These are phyloP conservation scores for Melanerpes formicivorus DNA, from an alignment of 2,113 vertebrate species.

Conservation along the genomic window DNA sequence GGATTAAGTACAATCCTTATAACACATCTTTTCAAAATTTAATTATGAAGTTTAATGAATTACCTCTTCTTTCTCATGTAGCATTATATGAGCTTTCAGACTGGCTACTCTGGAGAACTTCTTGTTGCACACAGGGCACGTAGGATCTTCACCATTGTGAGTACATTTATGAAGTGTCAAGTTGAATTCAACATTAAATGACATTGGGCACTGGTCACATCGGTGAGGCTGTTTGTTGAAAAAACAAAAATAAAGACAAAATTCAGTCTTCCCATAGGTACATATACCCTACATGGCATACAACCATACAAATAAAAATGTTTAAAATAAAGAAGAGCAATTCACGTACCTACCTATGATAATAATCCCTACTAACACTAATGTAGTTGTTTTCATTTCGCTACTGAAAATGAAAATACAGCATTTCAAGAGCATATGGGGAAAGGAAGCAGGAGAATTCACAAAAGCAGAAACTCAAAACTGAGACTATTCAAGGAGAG, in stretches of 20 bases:
- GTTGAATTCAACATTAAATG: constrained; percentile 98
- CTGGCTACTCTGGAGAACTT: constrained; percentile 95
- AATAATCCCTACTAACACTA: not conserved
- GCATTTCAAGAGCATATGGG: not conserved
- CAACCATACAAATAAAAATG: not conserved
- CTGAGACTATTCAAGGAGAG: fast-evolving
- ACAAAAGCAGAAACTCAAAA: not conserved
- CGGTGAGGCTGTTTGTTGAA: constrained; percentile 88
- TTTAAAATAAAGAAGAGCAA: not conserved
- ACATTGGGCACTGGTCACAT: constrained; percentile 93
- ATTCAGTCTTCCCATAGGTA: not conserved
- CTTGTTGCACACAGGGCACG: constrained; percentile 93
- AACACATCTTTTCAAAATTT: not conserved
- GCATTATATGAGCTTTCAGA: constrained; percentile 96
- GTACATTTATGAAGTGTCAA: constrained; percentile 95
- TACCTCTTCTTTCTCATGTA: constrained; percentile 98
- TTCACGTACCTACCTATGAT: not conserved
- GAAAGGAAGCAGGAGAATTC: not conserved
- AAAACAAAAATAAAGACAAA: constrained; percentile 46
- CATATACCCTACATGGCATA: not conserved
- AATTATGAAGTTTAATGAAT: not conserved
- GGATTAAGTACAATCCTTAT: not conserved
- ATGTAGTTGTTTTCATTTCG: not conserved
- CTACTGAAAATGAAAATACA: not conserved
- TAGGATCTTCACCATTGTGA: constrained; percentile 88